Evolutionary conservation across 92 coral and sea anemone genomes (phyloP).

Genomic region (Parazoanthus swiftii): DNA sequence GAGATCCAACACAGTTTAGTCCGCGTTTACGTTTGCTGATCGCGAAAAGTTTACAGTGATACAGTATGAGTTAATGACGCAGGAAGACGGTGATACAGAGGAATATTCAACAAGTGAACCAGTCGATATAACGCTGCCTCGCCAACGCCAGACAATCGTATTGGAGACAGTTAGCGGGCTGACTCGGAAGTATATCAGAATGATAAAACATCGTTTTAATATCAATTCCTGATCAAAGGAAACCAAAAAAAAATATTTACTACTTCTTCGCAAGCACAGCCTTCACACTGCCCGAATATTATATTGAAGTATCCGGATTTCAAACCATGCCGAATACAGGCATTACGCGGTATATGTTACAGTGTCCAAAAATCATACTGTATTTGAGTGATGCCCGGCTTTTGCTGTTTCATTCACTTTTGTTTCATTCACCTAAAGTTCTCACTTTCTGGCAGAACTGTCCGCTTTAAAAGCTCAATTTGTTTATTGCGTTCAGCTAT

Average conservation of each 20-base stretch:
- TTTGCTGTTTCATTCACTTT: not conserved
- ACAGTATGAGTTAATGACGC: too few species aligned
- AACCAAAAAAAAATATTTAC: too few species aligned
- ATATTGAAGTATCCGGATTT: too few species aligned
- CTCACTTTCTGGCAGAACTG: not conserved
- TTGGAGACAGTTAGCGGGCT: not conserved
- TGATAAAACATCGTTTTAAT: not conserved
- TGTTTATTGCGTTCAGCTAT: not conserved
- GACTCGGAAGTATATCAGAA: not conserved
- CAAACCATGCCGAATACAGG: too few species aligned
- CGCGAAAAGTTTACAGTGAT: too few species aligned
- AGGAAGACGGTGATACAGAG: not conserved
- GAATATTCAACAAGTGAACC: too few species aligned
- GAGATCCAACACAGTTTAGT: too few species aligned
- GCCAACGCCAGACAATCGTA: not conserved
- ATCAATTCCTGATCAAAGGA: not conserved
- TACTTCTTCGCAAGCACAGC: not conserved
- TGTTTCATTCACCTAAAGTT: not conserved
- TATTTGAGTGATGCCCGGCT: not conserved
- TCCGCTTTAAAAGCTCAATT: not conserved
- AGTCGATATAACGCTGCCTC: not conserved
- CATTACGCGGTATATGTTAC: not conserved
- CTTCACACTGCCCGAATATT: not conserved
- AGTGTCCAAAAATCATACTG: too few species aligned
- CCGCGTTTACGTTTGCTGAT: too few species aligned